Percentiles rank a stretch among this genome's conserved stretches.
Conservation (phyloP, 1,140 invertebrate genomes). For the Vanessa tameamea region DNA sequence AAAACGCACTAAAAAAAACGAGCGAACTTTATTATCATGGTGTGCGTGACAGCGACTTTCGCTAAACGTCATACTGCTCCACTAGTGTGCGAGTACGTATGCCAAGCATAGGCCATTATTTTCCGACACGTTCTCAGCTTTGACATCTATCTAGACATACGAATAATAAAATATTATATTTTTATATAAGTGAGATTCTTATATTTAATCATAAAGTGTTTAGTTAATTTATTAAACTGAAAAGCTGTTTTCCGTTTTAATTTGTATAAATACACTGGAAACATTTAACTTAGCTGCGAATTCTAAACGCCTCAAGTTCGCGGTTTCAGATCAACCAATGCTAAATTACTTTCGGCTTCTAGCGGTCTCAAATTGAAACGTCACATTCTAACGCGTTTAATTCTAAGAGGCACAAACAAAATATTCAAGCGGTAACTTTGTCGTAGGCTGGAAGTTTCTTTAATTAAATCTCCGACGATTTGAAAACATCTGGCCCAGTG, state of each 20-base stretch:
- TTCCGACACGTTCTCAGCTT: too few relatives aligned
- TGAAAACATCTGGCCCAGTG: constrained; percentile 60
- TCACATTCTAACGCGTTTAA: constrained; percentile 26
- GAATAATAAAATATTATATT: too few relatives aligned
- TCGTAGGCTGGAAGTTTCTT: constrained; percentile 55
- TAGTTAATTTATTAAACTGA: too few relatives aligned
- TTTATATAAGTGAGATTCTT: not conserved
- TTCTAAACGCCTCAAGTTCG: constrained; percentile 19
- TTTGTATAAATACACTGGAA: constrained; percentile 1
- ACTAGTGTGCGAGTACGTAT: too few relatives aligned
- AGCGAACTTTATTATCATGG: too few relatives aligned
- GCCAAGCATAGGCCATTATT: too few relatives aligned
- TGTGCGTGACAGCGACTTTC: too few relatives aligned
- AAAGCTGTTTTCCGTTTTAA: not conserved
- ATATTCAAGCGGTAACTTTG: constrained; percentile 60
- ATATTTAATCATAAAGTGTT: not conserved
- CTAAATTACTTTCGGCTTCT: constrained; percentile 25
- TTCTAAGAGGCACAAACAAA: constrained; percentile 47
- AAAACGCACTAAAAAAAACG: too few relatives aligned
- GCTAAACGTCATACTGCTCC: too few relatives aligned
- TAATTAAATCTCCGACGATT: constrained; percentile 68
- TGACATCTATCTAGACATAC: too few relatives aligned
- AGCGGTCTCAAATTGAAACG: constrained; percentile 19
- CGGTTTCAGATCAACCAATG: constrained; percentile 20
- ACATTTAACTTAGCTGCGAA: constrained; percentile 7